Percentiles rank a stretch among this genome's conserved stretches.
Conservation (phyloP, 1,140 invertebrate species). For the Trachymyrmex septentrionalis region DNA sequence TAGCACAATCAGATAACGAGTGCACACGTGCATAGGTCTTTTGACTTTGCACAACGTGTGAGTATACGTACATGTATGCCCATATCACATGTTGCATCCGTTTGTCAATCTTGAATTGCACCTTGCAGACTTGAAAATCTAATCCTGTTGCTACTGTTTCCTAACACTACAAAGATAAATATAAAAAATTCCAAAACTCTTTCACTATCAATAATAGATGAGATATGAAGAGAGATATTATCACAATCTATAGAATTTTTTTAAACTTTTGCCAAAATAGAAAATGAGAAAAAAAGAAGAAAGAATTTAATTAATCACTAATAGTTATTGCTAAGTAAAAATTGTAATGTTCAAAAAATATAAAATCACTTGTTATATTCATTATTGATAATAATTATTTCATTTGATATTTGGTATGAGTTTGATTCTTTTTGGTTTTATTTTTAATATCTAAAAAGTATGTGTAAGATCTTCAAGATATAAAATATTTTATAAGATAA, state of each 20-base stretch:
- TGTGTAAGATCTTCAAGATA: not conserved
- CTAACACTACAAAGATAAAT: not conserved
- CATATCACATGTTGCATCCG: constrained; percentile 28
- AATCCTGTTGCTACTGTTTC: not conserved
- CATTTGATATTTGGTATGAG: not conserved
- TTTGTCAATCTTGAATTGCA: constrained; percentile 31
- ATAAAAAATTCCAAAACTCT: not conserved
- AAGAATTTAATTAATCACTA: not conserved
- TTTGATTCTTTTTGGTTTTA: too few species aligned
- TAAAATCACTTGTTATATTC: not conserved
- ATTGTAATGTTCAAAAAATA: not conserved
- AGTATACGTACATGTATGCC: not conserved
- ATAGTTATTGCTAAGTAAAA: not conserved
- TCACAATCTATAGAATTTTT: not conserved
- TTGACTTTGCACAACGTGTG: constrained; percentile 59
- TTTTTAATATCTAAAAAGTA: constrained; percentile 8
- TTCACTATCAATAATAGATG: not conserved
- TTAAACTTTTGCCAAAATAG: not conserved
- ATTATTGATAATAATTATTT: constrained; percentile 13
- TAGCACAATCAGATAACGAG: constrained; percentile 74
- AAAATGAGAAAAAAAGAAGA: not conserved
- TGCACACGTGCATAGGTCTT: constrained; percentile 50
- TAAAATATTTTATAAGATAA: not conserved
- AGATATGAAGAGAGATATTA: not conserved
- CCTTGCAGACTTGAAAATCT: not conserved